Base-by-base conservation (phyloP, 2,888 invertebrate genomes). In the Harpalus rufipes region DNA sequence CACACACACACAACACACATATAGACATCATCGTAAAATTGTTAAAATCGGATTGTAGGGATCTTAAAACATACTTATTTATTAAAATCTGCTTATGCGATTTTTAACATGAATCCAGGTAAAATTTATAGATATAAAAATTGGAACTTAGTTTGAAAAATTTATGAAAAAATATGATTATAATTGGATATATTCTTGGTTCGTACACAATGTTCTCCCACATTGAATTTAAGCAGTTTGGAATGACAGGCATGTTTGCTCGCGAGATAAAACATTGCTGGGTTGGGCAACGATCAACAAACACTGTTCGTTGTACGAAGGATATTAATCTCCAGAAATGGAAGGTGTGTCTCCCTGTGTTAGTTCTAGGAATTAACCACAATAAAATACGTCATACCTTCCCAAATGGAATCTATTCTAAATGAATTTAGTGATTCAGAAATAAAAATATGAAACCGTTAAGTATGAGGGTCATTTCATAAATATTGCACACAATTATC, bases 211-310 rank as follows among this genome's bases (percentile, higher is more conserved):
- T 0, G 44, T 8, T 12, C 10, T 51, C 44, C 44, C 44, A 12
- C 44, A 51, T 51, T 12, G 44, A 51, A 51, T 51, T 51, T 8
- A 12, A 51, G 44, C 44, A 51, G 44, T 51, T 51, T 51, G 44
- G 44, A 72, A 32, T 39, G 72, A 72, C 39, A 16, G 72, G n/a
- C 41, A n/a, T 72, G 72, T 72, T 72, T 72, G 72, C 10, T 72
- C 72, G 39, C 72, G 72, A 72, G 72, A 72, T 72, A 72, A 72
- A 72, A 72, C 44, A 72, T 44, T 8, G 72, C 72, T 16, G 72
- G 72, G 72, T 72, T 72, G 72, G 72, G 39, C 72, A 7, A 10
- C 63, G 72, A 72, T 72, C 72, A 72, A 25, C 72, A 72, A 72
- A 72, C 72, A 72, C 16, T 41, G 16, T 16, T n/a, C 72, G 41